Evolutionary conservation across 2,797 vertebrate species (phyloP).

Genomic region (Neopelma chrysocephalum): DNA sequence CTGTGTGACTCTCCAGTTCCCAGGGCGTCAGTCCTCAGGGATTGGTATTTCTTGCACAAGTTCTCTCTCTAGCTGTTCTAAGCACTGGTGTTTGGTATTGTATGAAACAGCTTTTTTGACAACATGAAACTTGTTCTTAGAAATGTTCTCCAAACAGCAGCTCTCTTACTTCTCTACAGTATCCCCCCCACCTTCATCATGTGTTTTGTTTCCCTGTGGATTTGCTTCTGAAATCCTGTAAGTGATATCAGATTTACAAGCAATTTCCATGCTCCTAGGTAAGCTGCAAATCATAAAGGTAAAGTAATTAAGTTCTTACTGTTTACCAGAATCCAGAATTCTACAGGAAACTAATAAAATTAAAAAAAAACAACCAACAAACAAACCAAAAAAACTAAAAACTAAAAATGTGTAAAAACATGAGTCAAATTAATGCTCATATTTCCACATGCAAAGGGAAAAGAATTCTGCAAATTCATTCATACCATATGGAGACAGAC

Average conservation of each 20-base stretch:
- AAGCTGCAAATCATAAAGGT: background rate
- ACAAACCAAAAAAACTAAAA: background rate
- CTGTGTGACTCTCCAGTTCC: background rate
- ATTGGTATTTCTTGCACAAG: background rate
- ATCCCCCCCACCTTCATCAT: background rate
- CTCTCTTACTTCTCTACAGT: background rate
- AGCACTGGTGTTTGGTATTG: background rate
- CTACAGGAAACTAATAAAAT: background rate
- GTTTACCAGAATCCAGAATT: conserved; percentile 4
- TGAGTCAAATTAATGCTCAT: conserved; percentile 22
- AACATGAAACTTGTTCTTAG: background rate
- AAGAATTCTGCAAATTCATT: conserved; percentile 55
- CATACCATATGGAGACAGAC: conserved; percentile 24
- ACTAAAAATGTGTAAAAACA: background rate
- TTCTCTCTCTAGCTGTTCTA: background rate
- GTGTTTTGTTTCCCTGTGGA: background rate
- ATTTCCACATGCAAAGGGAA: conserved; percentile 21
- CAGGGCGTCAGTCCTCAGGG: background rate
- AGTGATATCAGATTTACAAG: background rate
- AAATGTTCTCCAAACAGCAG: background rate
- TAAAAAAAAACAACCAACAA: too few relatives aligned
- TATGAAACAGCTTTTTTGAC: background rate
- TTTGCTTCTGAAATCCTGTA: background rate
- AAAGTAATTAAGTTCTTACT: background rate
- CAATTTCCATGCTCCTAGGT: background rate